Conservation (phyloP, 2,888 invertebrate species). For the Troides helena region DNA sequence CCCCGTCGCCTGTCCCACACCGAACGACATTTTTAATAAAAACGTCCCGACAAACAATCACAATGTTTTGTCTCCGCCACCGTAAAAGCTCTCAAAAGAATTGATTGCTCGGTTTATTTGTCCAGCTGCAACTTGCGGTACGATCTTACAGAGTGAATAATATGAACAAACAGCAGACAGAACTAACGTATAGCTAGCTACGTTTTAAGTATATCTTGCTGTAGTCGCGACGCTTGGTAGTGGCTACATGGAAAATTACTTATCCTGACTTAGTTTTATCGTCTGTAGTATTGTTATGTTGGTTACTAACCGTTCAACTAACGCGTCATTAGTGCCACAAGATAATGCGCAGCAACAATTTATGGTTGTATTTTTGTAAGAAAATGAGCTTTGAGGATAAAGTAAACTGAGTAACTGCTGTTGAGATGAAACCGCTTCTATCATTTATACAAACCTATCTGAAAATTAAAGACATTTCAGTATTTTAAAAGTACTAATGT, state of each 20-base stretch:
- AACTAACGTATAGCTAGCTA: conserved; percentile 27
- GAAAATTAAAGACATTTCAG: not conserved
- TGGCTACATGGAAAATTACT: conserved; percentile 75
- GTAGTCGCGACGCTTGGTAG: conserved; percentile 53
- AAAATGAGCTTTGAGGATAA: conserved; percentile 9
- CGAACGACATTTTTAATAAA: conserved; percentile 21
- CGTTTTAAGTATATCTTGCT: conserved; percentile 43
- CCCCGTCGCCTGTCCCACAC: conserved; percentile 7
- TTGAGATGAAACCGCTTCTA: not conserved
- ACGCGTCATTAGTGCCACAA: conserved; percentile 50
- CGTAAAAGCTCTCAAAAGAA: conserved; percentile 16
- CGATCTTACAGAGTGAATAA: conserved; percentile 24
- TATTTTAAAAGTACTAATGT: not conserved
- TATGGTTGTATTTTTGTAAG: conserved; percentile 30
- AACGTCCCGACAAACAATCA: conserved; percentile 21
- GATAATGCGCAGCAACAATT: conserved; percentile 32
- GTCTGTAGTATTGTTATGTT: conserved; percentile 67
- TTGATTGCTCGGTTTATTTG: conserved; percentile 41
- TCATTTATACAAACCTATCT: not conserved
- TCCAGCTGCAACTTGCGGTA: conserved; percentile 39
- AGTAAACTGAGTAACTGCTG: not conserved
- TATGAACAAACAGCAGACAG: conserved; percentile 40
- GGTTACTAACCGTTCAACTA: conserved; percentile 54
- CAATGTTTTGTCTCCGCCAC: conserved; percentile 8
- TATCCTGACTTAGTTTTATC: conserved; percentile 72